These are phyloP conservation scores for Lutra lutra DNA, from an alignment of 2,797 vertebrate genomes.

Conservation along the genomic window DNA sequence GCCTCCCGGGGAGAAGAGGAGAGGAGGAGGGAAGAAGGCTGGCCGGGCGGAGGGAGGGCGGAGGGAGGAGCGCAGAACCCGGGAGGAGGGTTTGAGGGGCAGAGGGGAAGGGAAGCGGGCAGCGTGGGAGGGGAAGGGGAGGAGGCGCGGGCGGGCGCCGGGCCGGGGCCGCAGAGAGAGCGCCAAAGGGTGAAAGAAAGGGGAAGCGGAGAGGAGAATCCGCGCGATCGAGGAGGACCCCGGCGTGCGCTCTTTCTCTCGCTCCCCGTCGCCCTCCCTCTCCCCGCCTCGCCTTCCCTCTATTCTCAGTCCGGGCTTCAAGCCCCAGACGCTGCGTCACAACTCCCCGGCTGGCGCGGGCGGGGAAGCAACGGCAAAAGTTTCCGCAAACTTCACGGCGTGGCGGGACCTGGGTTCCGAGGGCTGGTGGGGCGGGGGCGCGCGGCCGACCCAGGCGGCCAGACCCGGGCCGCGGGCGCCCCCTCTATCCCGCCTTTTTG, in stretches of 20 bases:
- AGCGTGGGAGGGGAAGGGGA: slow-evolving; percentile 62
- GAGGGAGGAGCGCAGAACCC: slow-evolving; percentile 66
- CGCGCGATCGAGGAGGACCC: neutral
- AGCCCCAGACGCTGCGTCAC: slow-evolving; percentile 82
- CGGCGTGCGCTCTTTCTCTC: neutral
- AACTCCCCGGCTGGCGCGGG: slow-evolving; percentile 65
- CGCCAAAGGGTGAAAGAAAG: neutral
- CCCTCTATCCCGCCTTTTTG: neutral
- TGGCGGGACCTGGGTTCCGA: slow-evolving; percentile 12
- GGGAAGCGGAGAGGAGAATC: neutral
- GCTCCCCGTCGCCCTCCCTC: neutral
- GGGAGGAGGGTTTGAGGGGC: slow-evolving; percentile 73
- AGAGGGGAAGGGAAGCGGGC: slow-evolving; percentile 73
- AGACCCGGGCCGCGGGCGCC: neutral
- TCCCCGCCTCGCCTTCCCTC: slow-evolving; percentile 43
- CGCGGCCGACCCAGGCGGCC: slow-evolving; percentile 16
- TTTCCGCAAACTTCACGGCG: slow-evolving; percentile 74
- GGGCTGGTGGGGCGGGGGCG: neutral
- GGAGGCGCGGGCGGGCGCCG: slow-evolving; percentile 13
- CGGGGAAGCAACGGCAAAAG: slow-evolving; percentile 68
- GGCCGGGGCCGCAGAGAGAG: neutral
- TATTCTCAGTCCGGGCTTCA: neutral
- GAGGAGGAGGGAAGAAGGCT: slow-evolving; percentile 58
- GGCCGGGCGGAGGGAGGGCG: slow-evolving; percentile 66
- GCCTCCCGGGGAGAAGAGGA: slow-evolving; percentile 70